Evolutionary conservation across 2,797 vertebrate genomes (phyloP).

Genomic region (Xenopus petersii): DNA sequence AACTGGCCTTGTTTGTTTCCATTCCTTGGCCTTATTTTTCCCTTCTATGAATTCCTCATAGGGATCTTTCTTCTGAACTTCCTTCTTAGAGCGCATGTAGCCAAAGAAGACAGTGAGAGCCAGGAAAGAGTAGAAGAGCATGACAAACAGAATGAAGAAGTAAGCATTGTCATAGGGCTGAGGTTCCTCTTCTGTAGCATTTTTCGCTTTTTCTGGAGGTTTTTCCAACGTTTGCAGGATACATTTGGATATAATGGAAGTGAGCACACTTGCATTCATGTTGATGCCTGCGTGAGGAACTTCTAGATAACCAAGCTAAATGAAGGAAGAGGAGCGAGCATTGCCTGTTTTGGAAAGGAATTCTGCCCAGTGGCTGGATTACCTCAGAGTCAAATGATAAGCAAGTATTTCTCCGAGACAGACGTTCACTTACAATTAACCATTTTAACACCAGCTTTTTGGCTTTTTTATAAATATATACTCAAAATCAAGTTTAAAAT

Average conservation of each 20-base stretch:
- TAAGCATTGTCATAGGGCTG: slow-evolving; percentile 83
- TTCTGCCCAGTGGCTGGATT: slow-evolving; percentile 49
- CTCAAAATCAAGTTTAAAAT: too few species aligned
- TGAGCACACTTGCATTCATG: slow-evolving; percentile 61
- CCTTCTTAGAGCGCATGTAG: slow-evolving; percentile 70
- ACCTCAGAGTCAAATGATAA: slow-evolving; percentile 54
- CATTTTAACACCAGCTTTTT: too few species aligned
- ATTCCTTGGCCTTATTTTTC: slow-evolving; percentile 64
- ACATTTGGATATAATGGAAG: slow-evolving; percentile 58
- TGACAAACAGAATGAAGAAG: slow-evolving; percentile 85
- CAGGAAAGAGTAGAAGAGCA: slow-evolving; percentile 86
- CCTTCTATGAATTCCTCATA: slow-evolving; percentile 74
- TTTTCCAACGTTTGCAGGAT: slow-evolving; percentile 71
- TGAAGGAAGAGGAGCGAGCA: slow-evolving; percentile 15
- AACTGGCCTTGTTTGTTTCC: slow-evolving; percentile 65
- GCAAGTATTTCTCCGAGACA: not conserved
- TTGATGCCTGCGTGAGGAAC: slow-evolving; percentile 39
- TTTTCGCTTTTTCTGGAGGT: slow-evolving; percentile 60
- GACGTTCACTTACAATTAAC: too few species aligned
- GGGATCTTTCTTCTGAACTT: slow-evolving; percentile 77
- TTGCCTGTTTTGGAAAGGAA: slow-evolving; percentile 64
- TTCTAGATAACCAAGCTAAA: slow-evolving; percentile 41
- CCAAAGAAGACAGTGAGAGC: slow-evolving; percentile 82
- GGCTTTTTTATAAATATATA: too few species aligned
- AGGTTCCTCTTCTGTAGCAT: slow-evolving; percentile 58